phyloP scores from a whole-genome alignment of 2,888 invertebrate species.

The Macrophya alboannulata region DNA sequence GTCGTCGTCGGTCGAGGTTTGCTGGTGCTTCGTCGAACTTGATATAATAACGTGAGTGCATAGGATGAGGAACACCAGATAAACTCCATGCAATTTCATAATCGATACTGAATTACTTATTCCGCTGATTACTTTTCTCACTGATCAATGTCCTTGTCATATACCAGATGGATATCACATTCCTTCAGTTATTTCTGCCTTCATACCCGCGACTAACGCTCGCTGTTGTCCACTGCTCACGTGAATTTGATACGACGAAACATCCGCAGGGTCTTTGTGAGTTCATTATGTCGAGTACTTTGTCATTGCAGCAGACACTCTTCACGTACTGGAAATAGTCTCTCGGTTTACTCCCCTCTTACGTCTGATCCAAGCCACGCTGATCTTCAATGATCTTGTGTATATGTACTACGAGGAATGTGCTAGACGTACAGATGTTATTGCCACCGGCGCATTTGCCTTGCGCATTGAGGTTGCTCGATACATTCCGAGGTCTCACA shows the following conservation, averaged over 20 bases:
- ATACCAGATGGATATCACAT: slow-evolving; percentile 39
- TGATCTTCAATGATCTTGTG: slow-evolving; percentile 42
- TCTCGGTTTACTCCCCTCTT: slow-evolving; percentile 43
- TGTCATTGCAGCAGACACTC: slow-evolving; percentile 43
- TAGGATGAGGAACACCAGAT: slow-evolving; percentile 68
- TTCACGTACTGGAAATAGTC: slow-evolving; percentile 42
- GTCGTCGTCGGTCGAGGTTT: slow-evolving; percentile 78
- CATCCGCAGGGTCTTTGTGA: slow-evolving; percentile 53
- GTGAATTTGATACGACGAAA: slow-evolving; percentile 45
- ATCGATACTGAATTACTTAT: not conserved
- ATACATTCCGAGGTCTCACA: slow-evolving; percentile 76
- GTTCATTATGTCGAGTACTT: slow-evolving; percentile 54
- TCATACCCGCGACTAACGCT: slow-evolving; percentile 1
- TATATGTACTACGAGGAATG: slow-evolving; percentile 38
- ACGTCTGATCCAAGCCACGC: not conserved
- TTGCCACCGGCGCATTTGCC: slow-evolving; percentile 74
- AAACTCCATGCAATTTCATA: slow-evolving; percentile 57
- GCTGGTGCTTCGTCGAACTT: slow-evolving; percentile 76
- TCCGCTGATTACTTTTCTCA: slow-evolving; percentile 54
- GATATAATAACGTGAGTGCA: slow-evolving; percentile 69
- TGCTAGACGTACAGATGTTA: slow-evolving; percentile 48
- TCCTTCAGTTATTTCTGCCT: not conserved
- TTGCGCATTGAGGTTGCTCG: slow-evolving; percentile 79
- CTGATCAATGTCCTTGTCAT: not conserved
- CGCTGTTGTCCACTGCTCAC: slow-evolving; percentile 28